Percentiles rank a stretch among this genome's conserved stretches.
Conservation (phyloP, 2,113 vertebrate genomes). For the Passer domesticus region DNA sequence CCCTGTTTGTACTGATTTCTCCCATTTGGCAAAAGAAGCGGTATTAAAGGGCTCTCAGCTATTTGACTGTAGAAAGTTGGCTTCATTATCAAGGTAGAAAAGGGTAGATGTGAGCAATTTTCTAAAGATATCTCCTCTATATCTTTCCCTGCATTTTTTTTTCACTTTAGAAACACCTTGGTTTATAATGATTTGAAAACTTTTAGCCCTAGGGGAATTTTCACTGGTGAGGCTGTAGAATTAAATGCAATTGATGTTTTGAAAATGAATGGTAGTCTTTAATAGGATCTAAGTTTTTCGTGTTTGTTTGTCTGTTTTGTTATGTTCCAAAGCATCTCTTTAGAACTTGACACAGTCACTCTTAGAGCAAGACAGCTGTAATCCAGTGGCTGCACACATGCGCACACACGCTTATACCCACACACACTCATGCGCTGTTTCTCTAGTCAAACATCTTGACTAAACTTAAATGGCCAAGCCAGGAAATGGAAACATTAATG, state of each 20-base stretch:
- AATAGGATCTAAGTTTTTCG: not conserved
- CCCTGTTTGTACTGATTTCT: not conserved
- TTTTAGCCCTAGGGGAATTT: not conserved
- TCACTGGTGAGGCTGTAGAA: not conserved
- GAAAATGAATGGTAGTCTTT: not conserved
- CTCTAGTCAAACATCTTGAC: not conserved
- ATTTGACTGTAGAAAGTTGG: not conserved
- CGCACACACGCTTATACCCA: not conserved
- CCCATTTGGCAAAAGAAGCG: not conserved
- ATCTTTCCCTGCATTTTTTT: not conserved
- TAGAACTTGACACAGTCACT: not conserved
- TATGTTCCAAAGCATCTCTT: not conserved
- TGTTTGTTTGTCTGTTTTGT: not conserved
- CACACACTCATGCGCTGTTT: not conserved
- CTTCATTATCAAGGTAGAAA: not conserved
- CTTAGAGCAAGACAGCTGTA: conserved; percentile 1
- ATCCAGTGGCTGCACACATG: not conserved
- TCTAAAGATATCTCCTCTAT: not conserved
- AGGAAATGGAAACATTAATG: not conserved
- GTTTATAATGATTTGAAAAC: not conserved
- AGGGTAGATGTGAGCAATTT: not conserved
- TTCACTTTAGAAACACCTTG: not conserved
- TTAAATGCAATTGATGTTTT: not conserved
- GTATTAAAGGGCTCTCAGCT: not conserved
- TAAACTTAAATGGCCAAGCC: not conserved